A percentile compares a stretch with the other conserved stretches of the same genome.
Evolutionary conservation across 1,140 invertebrate genomes (phyloP).

Genomic region (Pogonomyrmex barbatus): DNA sequence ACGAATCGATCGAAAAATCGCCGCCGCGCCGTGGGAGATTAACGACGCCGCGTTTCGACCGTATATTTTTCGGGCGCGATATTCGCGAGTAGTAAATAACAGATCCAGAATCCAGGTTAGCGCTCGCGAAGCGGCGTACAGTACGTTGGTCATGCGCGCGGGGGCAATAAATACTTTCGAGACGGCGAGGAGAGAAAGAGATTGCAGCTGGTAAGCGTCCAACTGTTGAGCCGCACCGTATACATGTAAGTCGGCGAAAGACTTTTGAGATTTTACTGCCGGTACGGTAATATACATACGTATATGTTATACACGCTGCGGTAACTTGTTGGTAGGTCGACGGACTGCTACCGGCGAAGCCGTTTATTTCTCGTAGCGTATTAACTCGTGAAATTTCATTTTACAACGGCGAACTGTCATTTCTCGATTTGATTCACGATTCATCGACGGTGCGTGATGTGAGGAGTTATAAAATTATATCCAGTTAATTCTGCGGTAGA

Average conservation of each 20-base stretch:
- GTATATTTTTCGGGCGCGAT: constrained; percentile 24
- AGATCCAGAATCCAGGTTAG: constrained; percentile 48
- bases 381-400: constrained; percentile 36
- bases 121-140: constrained; percentile 50
- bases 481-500: background rate
- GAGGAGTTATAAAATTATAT: background rate
- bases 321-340: constrained; percentile 45
- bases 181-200: constrained; percentile 50
- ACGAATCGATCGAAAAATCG: background rate
- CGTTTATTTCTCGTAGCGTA: constrained; percentile 46
- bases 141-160: constrained; percentile 42
- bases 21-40: background rate
- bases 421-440: constrained; percentile 1
- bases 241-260: constrained; percentile 58
- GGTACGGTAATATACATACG: constrained; percentile 27
- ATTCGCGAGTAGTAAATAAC: constrained; percentile 49
- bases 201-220: constrained; percentile 57
- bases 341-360: constrained; percentile 34
- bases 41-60: constrained; percentile 12
- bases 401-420: constrained; percentile 8
- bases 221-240: constrained; percentile 25
- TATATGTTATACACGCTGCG: constrained; percentile 12
- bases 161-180: constrained; percentile 67
- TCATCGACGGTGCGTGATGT: background rate
- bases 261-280: constrained; percentile 65